Base-by-base conservation (phyloP, 2,888 invertebrate genomes). In the Psococerastis gibbosa region DNA sequence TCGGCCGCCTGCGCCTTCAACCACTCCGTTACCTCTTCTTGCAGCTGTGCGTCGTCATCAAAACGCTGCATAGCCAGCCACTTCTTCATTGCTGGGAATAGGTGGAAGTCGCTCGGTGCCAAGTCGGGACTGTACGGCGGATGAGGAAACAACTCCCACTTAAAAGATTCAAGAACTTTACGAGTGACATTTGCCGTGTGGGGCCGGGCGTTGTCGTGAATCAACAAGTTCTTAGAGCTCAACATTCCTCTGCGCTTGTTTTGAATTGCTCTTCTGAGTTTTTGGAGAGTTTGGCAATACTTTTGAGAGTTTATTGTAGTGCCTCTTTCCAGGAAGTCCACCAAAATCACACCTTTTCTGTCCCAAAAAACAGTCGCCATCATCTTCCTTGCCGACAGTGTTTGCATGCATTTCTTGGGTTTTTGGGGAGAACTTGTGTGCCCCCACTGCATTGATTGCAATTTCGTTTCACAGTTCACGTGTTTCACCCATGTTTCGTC, bases 41-140 rank as follows among this genome's bases (percentile, higher is more conserved):
- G 22, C 8, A 43, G 41, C 16, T 45, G 43, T 9, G 13, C 35
- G 20, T 45, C 47, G 22, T 35, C 23, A 18, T 35, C 44, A 35
- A 46, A 46, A n/a, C 31, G 35, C 35, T 45, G 44, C 5, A 38
- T 20, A 15, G 23, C 46, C 2, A 46, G 41, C 46, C 44, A 46
- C 6, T 32, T 41, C 23, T 46, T 46, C 44, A 46, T 45, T 33
- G 2, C 22, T 32, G 46, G 45, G 16, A 44, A 44, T 22, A 46
- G 35, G 34, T 44, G 44, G 23, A 31, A 45, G 32, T 47, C 41
- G 34, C 45, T 43, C 15, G 23, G 47, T 4, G 43, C 45, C 1
- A 43, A 15, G 32, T 44, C 42, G 3, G 44, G 44, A 23, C 45
- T 46, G 35, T 33, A 22, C 4, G 43, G 43, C 20, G 34, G 46